Conservation (phyloP, 2,113 vertebrate genomes). For the Saccopteryx bilineata region DNA sequence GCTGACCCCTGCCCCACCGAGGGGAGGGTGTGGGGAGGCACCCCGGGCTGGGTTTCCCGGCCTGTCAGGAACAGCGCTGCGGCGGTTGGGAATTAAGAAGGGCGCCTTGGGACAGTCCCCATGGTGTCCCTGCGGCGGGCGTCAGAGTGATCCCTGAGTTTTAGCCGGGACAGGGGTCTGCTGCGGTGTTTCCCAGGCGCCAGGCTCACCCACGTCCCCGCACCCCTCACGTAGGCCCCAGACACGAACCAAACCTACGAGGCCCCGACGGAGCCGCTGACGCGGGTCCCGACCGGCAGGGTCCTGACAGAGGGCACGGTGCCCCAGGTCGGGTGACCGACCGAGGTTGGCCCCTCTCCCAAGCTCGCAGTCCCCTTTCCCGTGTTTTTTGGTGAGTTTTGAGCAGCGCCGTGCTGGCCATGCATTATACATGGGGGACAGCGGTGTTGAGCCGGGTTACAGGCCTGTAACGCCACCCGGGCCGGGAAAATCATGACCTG, state of each 20-base stretch:
- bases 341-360: not conserved
- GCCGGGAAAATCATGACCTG: conserved; percentile 69
- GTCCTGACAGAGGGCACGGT: rapidly evolving
- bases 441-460: conserved; percentile 34
- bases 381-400: conserved; percentile 62
- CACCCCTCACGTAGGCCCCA: not conserved
- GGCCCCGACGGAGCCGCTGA: rapidly evolving
- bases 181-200: rapidly evolving
- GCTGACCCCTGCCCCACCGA: too few relatives aligned
- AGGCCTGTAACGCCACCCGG: conserved; percentile 65
- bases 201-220: rapidly evolving
- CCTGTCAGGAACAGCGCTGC: not conserved
- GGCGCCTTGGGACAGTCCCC: rapidly evolving
- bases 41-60: rapidly evolving
- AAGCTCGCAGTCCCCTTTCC: rapidly evolving
- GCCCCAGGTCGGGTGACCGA: rapidly evolving
- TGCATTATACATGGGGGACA: conserved; percentile 61
- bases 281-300: rapidly evolving
- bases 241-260: rapidly evolving
- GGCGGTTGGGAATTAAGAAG: rapidly evolving
- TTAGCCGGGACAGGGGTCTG: rapidly evolving
- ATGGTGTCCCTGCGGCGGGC: rapidly evolving
- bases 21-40: not conserved
- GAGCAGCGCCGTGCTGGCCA: not conserved
- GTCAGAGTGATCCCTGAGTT: rapidly evolving